These are phyloP conservation scores for Hylaeus volcanicus DNA, from an alignment of 1,140 invertebrate species.

Conservation along the genomic window DNA sequence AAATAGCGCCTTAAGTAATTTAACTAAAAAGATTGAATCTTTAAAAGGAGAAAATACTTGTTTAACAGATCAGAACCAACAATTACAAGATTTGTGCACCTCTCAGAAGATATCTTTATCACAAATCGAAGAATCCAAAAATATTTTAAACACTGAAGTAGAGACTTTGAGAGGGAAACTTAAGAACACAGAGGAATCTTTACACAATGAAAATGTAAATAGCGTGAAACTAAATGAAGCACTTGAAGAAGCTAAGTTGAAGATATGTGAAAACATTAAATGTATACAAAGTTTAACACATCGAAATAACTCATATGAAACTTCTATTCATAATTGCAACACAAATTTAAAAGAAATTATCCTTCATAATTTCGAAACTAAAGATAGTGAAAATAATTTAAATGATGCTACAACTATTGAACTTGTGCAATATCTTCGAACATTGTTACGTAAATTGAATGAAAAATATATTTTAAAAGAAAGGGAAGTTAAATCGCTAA, in stretches of 20 bases:
- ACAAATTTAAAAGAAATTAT: slow-evolving; percentile 38
- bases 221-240: slow-evolving; percentile 26
- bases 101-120: slow-evolving; percentile 49
- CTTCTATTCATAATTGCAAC: slow-evolving; percentile 20
- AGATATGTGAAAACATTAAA: slow-evolving; percentile 30
- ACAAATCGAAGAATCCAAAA: slow-evolving; percentile 50
- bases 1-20: slow-evolving; percentile 18
- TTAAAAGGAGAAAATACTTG: slow-evolving; percentile 40
- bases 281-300: slow-evolving; percentile 37
- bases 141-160: slow-evolving; percentile 48
- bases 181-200: slow-evolving; percentile 43
- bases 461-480: slow-evolving; percentile 11
- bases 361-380: neutral
- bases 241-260: slow-evolving; percentile 20
- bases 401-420: slow-evolving; percentile 25
- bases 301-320: slow-evolving; percentile 41
- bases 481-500: slow-evolving; percentile 24
- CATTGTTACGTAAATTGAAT: slow-evolving; percentile 29
- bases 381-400: slow-evolving; percentile 23
- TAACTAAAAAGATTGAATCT: slow-evolving; percentile 21
- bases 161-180: slow-evolving; percentile 41
- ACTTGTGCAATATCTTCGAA: slow-evolving; percentile 30
- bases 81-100: slow-evolving; percentile 29
- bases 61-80: slow-evolving; percentile 35
- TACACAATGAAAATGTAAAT: slow-evolving; percentile 29